Evolutionary conservation across 2,888 invertebrate genomes (phyloP), one percentile per base, ranked within the genome.

Genomic region (Sarcophaga carnaria): DNA sequence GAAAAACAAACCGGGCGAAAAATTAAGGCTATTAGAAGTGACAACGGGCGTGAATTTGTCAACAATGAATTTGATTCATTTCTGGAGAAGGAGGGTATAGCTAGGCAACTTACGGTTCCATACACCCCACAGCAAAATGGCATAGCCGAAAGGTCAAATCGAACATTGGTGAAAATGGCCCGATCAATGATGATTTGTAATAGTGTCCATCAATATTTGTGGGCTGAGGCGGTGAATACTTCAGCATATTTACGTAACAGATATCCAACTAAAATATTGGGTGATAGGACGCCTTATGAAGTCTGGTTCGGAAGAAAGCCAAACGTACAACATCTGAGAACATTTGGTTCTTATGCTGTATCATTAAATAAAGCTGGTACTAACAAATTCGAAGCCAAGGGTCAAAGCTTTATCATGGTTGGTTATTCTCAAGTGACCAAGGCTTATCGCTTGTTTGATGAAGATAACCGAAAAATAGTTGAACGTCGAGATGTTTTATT

Each of bases 171-270:
- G 14, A 90, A 91, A 70, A 89, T 89, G 82, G 90, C 91, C 3
- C 85, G 91, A 8, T 87, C 89, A 8, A 90, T 92, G 89, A 63
- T 92, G 47, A 60, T 89, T 0, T 81, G 90, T 62, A 74, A 88
- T 45, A 81, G 77, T 6, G 20, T 90, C 2, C 89, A 64, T 88
- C 90, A 88, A 71, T 45, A 81, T 17, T 79, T 90, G 45, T 90
- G 90, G 84, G 89, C 85, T n/a, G 89, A 89, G 11, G 89, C 88
- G 37, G 60, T 88, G 0, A 80, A 75, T 6, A 88, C 88, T 12
- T 85, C 89, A 11, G 86, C 64, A 6, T 89, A 88, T 45, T 49
- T 88, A 59, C 74, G 86, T 11, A 88, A 88, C 37, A 37, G 37
- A 6, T 37, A 6, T 1, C 37, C 37, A 37, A 37, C 37, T 37